phyloP scores from a whole-genome alignment of 2,888 invertebrate genomes.

The Venusia cambrica region DNA sequence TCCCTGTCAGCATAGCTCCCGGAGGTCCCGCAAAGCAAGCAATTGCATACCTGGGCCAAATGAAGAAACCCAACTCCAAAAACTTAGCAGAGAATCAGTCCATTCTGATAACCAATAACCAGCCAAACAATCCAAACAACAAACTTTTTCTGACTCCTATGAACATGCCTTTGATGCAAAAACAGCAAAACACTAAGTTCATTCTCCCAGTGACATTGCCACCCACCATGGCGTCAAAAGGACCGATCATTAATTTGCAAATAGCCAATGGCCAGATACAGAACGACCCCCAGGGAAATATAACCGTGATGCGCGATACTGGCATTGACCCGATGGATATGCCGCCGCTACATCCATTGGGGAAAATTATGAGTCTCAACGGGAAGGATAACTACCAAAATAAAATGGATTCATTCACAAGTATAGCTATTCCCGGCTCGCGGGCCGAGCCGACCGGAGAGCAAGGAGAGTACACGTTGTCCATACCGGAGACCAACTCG shows the following conservation, averaged over 20 bases:
- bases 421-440: conserved; percentile 66
- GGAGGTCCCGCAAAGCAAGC: conserved; percentile 66
- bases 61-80: conserved; percentile 72
- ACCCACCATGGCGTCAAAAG: conserved; percentile 79
- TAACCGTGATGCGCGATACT: conserved; percentile 81
- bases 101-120: conserved; percentile 71
- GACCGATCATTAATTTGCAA: conserved; percentile 84
- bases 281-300: conserved; percentile 81
- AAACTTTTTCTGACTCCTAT: conserved; percentile 81
- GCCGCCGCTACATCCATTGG: conserved; percentile 69
- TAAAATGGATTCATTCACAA: conserved; percentile 58
- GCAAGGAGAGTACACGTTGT: conserved; percentile 72
- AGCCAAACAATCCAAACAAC: conserved; percentile 62
- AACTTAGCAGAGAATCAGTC: conserved; percentile 65
- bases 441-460: conserved; percentile 75
- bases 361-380: conserved; percentile 52
- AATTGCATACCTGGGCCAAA: conserved; percentile 78
- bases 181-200: conserved; percentile 77
- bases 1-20: conserved; percentile 71
- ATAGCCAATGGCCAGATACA: conserved; percentile 84
- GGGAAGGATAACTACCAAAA: conserved; percentile 58
- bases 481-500: conserved; percentile 75
- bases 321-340: conserved; percentile 57
- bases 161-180: conserved; percentile 80
- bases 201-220: conserved; percentile 75